Percentiles rank a stretch among this genome's conserved stretches.
These are phyloP conservation scores for Phaethon lepturus DNA, from an alignment of 2,113 vertebrate species.

Conservation along the genomic window DNA sequence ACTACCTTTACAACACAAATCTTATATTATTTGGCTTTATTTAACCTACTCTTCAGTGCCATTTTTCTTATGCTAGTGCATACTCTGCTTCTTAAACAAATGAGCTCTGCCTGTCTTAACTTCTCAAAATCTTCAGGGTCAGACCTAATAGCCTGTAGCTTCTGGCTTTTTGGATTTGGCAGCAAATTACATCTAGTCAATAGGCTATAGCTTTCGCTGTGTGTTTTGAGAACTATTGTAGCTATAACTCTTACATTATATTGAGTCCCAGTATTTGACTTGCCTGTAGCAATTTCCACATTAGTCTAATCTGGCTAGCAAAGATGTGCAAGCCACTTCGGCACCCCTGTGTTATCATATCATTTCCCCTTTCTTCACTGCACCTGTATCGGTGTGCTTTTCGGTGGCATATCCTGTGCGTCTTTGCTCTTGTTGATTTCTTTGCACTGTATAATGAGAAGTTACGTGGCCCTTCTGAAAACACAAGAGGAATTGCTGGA, in stretches of 20 bases:
- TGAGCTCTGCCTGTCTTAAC: not conserved
- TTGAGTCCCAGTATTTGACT: not conserved
- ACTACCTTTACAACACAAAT: not conserved
- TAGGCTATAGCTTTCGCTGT: not conserved
- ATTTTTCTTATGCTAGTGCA: not conserved
- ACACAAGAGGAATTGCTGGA: not conserved
- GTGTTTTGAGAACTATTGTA: not conserved
- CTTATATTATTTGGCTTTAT: not conserved
- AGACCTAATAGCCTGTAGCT: not conserved
- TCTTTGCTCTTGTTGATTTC: not conserved
- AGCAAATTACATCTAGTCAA: not conserved
- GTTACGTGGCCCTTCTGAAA: not conserved
- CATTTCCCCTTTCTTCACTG: not conserved
- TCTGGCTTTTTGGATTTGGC: not conserved
- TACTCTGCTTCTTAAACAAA: conserved; percentile 5
- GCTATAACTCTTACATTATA: not conserved
- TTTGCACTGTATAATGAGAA: not conserved
- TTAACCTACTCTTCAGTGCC: not conserved
- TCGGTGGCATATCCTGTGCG: not conserved
- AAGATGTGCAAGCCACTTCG: not conserved
- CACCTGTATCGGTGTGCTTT: not conserved
- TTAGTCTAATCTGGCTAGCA: not conserved
- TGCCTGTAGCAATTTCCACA: not conserved
- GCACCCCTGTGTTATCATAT: not conserved
- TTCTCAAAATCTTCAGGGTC: not conserved